Percentiles rank a stretch among this genome's conserved stretches.
Conservation (phyloP, 2,888 invertebrate species). For the Leptura quadrifasciata region DNA sequence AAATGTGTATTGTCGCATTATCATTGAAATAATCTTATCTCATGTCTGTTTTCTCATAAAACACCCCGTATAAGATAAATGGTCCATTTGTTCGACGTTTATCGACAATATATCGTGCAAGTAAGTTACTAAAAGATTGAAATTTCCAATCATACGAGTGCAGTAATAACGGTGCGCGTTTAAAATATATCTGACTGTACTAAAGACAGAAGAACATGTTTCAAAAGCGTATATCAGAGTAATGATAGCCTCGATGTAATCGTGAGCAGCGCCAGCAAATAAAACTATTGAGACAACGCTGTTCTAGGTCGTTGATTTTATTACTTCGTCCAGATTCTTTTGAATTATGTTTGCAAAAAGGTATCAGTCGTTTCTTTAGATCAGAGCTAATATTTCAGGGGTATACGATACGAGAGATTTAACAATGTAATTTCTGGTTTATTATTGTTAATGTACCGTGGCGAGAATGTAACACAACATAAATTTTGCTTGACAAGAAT, state of each 20-base stretch:
- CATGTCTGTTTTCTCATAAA: too few relatives aligned
- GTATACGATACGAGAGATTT: conserved; percentile 11
- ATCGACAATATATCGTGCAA: too few relatives aligned
- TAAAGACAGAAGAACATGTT: background rate
- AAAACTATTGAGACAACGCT: conserved; percentile 4
- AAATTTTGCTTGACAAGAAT: background rate
- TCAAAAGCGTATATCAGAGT: background rate
- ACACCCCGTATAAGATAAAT: too few relatives aligned
- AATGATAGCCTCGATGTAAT: background rate
- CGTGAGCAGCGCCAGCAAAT: conserved; percentile 5
- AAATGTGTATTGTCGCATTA: too few relatives aligned
- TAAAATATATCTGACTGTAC: background rate
- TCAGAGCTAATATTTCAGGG: conserved; percentile 4
- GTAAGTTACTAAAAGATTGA: background rate
- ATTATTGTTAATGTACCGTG: background rate
- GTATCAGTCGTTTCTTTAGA: conserved; percentile 21
- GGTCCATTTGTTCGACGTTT: too few relatives aligned
- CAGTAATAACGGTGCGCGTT: background rate
- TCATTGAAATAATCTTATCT: too few relatives aligned
- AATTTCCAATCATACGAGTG: background rate
- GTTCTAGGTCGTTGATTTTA: conserved; percentile 24
- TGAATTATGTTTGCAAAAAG: conserved; percentile 19
- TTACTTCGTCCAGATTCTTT: conserved; percentile 17
- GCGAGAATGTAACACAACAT: background rate
- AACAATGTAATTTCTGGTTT: conserved; percentile 8